A percentile compares a stretch with the other conserved stretches of the same genome.
Evolutionary conservation across 2,888 invertebrate species (phyloP).

Genomic region (Pammene fasciana): DNA sequence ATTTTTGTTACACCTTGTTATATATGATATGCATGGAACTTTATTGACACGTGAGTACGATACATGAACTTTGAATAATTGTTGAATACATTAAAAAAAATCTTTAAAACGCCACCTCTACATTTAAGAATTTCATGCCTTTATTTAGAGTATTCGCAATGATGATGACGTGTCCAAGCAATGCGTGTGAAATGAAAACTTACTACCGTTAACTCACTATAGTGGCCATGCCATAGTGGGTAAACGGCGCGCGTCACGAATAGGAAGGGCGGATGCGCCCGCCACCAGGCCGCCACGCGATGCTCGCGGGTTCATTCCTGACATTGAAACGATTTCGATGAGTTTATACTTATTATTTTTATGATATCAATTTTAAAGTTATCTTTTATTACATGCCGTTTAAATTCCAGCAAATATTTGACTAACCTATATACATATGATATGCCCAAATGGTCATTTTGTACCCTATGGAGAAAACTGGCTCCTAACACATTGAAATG

Average conservation of each 20-base stretch:
- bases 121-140: background rate
- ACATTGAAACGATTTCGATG: slow-evolving; percentile 23
- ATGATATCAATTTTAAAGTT: background rate
- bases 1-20: too few species aligned
- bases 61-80: too few species aligned
- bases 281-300: slow-evolving; percentile 40
- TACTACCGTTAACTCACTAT: slow-evolving; percentile 29
- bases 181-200: slow-evolving; percentile 33
- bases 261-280: slow-evolving; percentile 26
- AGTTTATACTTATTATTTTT: background rate
- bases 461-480: too few species aligned
- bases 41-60: too few species aligned
- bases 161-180: slow-evolving; percentile 28
- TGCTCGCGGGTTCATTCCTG: slow-evolving; percentile 28
- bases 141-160: slow-evolving; percentile 2
- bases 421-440: too few species aligned
- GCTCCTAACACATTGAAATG: too few species aligned
- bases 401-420: too few species aligned
- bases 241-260: slow-evolving; percentile 29
- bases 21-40: too few species aligned
- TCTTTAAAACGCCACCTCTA: background rate
- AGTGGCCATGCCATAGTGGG: slow-evolving; percentile 29
- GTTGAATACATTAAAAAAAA: too few species aligned
- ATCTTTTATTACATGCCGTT: background rate
- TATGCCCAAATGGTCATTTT: too few species aligned